These are phyloP conservation scores for Plagodis dolabraria DNA, from an alignment of 2,888 invertebrate genomes.

Conservation along the genomic window DNA sequence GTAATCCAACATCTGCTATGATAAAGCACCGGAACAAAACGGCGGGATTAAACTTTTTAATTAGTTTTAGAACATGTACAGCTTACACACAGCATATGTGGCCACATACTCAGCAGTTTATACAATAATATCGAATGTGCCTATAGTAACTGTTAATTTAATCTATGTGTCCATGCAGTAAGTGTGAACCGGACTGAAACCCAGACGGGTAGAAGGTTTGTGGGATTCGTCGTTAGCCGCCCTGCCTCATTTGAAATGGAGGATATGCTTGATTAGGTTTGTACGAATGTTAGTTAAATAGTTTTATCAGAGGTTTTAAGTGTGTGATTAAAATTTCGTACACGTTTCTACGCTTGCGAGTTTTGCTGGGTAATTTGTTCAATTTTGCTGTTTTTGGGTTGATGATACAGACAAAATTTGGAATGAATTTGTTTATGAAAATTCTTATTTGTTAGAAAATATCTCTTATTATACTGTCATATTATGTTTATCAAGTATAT, in stretches of 20 bases:
- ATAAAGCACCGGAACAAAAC: constrained; percentile 34
- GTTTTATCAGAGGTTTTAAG: not conserved
- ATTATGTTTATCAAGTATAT: too few relatives aligned
- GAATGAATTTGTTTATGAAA: too few relatives aligned
- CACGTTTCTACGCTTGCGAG: too few relatives aligned
- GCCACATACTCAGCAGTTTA: not conserved
- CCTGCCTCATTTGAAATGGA: not conserved
- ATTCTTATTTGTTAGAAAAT: too few relatives aligned
- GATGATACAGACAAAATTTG: too few relatives aligned
- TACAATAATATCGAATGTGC: not conserved
- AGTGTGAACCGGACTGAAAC: not conserved
- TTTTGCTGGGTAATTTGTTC: too few relatives aligned
- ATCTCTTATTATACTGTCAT: too few relatives aligned
- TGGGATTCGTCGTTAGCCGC: not conserved
- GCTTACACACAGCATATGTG: not conserved
- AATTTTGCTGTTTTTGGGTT: too few relatives aligned
- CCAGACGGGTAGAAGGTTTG: not conserved
- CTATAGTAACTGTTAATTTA: not conserved
- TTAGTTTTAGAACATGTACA: constrained; percentile 38
- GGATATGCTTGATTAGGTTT: not conserved
- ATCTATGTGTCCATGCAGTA: not conserved
- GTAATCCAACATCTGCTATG: constrained; percentile 36
- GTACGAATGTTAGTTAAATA: too few relatives aligned
- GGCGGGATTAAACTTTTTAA: constrained; percentile 39
- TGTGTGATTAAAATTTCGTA: not conserved